Conservation (phyloP, 37 sponge, comb jelly and placozoan genomes). For the Hexactinellida sp. region DNA sequence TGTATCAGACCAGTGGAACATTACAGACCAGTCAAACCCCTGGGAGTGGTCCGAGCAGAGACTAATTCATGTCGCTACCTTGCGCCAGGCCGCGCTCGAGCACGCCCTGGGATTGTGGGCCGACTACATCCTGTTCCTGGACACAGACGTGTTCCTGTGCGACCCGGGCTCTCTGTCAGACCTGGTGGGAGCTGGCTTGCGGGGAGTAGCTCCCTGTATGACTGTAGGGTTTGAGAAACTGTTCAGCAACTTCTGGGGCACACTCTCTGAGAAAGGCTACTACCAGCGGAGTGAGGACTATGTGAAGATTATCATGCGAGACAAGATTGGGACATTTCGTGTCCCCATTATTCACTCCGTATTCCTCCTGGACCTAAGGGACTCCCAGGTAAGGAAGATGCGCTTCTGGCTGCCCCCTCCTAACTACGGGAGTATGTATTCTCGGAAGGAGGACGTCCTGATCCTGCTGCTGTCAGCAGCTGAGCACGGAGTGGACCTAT, state of each 20-base stretch:
- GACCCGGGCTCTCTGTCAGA: neutral
- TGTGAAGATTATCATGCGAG: slow-evolving; percentile 35
- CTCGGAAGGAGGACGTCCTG: slow-evolving; percentile 58
- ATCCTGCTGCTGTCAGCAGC: slow-evolving; percentile 57
- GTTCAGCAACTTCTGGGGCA: neutral
- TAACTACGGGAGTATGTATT: slow-evolving; percentile 19
- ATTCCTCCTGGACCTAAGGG: slow-evolving; percentile 55
- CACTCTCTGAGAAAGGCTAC: slow-evolving; percentile 50
- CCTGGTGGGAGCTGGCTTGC: neutral
- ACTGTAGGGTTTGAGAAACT: neutral
- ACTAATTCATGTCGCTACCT: slow-evolving; percentile 25
- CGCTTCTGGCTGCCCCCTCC: slow-evolving; percentile 44
- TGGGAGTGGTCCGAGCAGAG: slow-evolving; percentile 44
- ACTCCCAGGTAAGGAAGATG: slow-evolving; percentile 26
- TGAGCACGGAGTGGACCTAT: slow-evolving; percentile 26
- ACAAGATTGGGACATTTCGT: slow-evolving; percentile 39
- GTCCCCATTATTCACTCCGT: slow-evolving; percentile 72
- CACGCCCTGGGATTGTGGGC: slow-evolving; percentile 34
- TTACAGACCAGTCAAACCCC: slow-evolving; percentile 24
- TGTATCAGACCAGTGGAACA: slow-evolving; percentile 16
- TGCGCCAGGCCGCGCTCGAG: slow-evolving; percentile 60
- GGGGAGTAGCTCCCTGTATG: neutral
- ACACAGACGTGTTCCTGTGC: slow-evolving; percentile 19
- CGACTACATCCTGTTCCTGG: slow-evolving; percentile 40
- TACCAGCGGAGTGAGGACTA: slow-evolving; percentile 60